Conservation (phyloP, 2,888 invertebrate genomes). For the Lasioglossum calceatum region DNA sequence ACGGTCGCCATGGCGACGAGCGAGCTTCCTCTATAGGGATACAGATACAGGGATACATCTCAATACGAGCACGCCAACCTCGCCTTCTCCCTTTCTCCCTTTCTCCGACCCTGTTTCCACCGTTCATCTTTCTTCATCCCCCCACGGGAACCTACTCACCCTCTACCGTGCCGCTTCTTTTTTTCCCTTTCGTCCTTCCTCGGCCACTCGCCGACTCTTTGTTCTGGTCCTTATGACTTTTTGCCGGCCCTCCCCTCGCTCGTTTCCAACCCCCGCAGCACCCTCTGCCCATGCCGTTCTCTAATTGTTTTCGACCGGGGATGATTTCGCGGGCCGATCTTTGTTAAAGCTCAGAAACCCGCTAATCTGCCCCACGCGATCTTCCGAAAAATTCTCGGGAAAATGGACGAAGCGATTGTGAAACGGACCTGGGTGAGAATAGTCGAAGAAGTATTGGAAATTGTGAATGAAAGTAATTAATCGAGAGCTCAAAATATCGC, state of each 20-base stretch:
- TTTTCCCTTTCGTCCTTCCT: conserved; percentile 23
- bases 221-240: conserved; percentile 59
- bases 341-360: neutral
- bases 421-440: no score
- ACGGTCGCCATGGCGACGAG: conserved; percentile 81
- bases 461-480: no score
- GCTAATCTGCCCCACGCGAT: neutral
- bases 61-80: conserved; percentile 62
- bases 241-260: conserved; percentile 17
- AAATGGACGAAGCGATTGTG: no score
- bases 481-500: no score
- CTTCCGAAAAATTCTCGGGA: neutral
- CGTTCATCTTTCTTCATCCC: neutral
- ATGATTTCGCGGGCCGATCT: neutral
- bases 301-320: conserved; percentile 20
- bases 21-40: conserved; percentile 73
- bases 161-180: conserved; percentile 25
- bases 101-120: conserved; percentile 14
- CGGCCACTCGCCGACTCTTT: conserved; percentile 54
- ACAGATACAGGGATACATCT: conserved; percentile 73
- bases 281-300: neutral
- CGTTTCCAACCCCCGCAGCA: neutral
- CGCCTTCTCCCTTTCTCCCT: conserved; percentile 35
- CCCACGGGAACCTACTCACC: neutral
- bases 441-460: no score